A percentile compares a stretch with the other conserved stretches of the same genome.
These are phyloP conservation scores for Schizothorax lantsangensis DNA, from an alignment of 2,797 vertebrate genomes.

Conservation along the genomic window DNA sequence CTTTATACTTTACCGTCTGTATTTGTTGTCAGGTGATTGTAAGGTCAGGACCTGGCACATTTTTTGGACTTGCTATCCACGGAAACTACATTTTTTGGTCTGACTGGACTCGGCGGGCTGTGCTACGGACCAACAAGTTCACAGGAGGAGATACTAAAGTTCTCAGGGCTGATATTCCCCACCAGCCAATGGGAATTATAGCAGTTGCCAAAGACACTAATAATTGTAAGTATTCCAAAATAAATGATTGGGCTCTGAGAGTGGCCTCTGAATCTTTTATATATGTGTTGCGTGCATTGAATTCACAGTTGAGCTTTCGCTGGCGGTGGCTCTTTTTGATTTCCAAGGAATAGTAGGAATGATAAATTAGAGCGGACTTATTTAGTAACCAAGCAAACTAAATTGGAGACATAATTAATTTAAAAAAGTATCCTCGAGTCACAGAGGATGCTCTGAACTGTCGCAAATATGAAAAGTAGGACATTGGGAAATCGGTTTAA, in stretches of 20 bases:
- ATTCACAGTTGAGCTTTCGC: constrained; percentile 27
- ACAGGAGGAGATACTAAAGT: constrained; percentile 94
- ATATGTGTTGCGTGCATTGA: background rate
- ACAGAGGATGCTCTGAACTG: constrained; percentile 71
- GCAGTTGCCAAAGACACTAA: constrained; percentile 95
- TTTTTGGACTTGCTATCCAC: constrained; percentile 93
- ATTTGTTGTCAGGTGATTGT: constrained; percentile 85
- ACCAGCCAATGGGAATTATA: constrained; percentile 98
- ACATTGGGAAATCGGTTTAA: constrained; percentile 70
- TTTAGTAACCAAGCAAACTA: constrained; percentile 69
- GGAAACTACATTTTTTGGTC: constrained; percentile 98
- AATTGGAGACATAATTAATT: constrained; percentile 72
- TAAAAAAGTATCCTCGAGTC: constrained; percentile 67
- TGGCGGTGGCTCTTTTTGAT: constrained; percentile 55
- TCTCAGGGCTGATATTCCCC: constrained; percentile 93
- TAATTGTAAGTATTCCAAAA: constrained; percentile 87
- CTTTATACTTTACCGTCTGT: background rate
- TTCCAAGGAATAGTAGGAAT: constrained; percentile 52
- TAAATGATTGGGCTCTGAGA: background rate
- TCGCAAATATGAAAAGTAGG: constrained; percentile 73
- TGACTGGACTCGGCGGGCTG: constrained; percentile 92
- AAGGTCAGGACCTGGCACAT: constrained; percentile 93
- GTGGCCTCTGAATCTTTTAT: background rate
- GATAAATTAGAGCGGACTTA: constrained; percentile 68
- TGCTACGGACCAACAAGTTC: constrained; percentile 94